Evolutionary conservation across 53 echinoderm and acorn worm species (phyloP).

Genomic region (Pentamera pediparva): DNA sequence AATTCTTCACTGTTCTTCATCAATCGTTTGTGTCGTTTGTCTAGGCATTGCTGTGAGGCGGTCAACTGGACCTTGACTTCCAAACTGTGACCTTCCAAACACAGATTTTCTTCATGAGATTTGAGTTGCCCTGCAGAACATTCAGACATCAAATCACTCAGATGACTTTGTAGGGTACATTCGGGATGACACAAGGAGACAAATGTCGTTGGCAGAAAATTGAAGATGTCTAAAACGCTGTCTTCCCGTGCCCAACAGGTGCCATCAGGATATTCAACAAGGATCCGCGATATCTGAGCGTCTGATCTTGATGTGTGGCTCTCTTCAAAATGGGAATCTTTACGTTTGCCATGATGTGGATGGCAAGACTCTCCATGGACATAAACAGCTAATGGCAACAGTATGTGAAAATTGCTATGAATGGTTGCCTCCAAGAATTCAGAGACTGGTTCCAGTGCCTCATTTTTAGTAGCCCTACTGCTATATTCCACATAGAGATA

Average conservation of each 20-base stretch:
- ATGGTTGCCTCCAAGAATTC: slow-evolving; percentile 12
- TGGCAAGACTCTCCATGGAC: slow-evolving; percentile 80
- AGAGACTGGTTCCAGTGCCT: slow-evolving; percentile 2
- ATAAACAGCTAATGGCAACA: slow-evolving; percentile 67
- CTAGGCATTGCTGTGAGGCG: slow-evolving; percentile 22
- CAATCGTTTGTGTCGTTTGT: slow-evolving; percentile 11
- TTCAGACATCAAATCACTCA: neutral
- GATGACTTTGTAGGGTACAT: neutral
- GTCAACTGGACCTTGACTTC: neutral
- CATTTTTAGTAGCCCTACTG: slow-evolving; percentile 40
- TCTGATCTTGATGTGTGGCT: slow-evolving; percentile 42
- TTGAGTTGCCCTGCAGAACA: slow-evolving; percentile 16
- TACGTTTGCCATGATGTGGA: slow-evolving; percentile 53
- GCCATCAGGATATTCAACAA: slow-evolving; percentile 60
- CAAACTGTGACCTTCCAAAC: neutral
- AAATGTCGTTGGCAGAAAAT: slow-evolving; percentile 61
- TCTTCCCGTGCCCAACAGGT: slow-evolving; percentile 70
- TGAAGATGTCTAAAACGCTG: slow-evolving; percentile 49
- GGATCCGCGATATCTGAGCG: slow-evolving; percentile 47
- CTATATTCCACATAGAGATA: slow-evolving; percentile 65
- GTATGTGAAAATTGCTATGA: slow-evolving; percentile 6
- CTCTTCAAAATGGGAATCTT: slow-evolving; percentile 28
- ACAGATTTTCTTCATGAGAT: neutral
- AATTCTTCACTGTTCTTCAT: slow-evolving; percentile 15
- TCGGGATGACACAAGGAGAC: slow-evolving; percentile 17